Evolutionary conservation across 2,888 invertebrate genomes (phyloP).

Genomic region (Drosophila birchii): DNA sequence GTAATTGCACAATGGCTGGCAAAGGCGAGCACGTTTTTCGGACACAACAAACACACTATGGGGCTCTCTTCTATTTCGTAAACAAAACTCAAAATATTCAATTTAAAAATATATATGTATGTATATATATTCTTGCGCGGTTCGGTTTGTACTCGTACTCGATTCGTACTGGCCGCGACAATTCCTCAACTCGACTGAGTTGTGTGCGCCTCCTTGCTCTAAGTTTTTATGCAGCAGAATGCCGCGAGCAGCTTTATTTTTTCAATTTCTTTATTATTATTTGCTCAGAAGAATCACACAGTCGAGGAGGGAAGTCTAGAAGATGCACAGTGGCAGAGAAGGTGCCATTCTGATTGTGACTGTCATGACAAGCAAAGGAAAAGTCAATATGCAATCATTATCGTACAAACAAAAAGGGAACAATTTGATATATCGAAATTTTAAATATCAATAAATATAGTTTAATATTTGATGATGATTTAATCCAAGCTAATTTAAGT

Average conservation of each 20-base stretch:
- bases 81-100: constrained; percentile 43
- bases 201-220: constrained; percentile 76
- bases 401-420: neutral
- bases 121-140: constrained; percentile 24
- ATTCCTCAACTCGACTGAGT: constrained; percentile 81
- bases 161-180: constrained; percentile 76
- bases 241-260: constrained; percentile 60
- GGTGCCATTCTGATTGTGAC: neutral
- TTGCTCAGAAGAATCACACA: constrained; percentile 51
- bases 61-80: constrained; percentile 29
- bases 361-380: too few species aligned
- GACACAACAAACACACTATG: constrained; percentile 37
- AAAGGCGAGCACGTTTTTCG: constrained; percentile 35
- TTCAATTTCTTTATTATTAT: constrained; percentile 76
- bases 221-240: constrained; percentile 79
- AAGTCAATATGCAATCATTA: neutral
- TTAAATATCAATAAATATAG: neutral
- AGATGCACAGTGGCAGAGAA: neutral
- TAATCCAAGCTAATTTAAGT: too few species aligned
- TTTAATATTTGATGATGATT: too few species aligned
- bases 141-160: constrained; percentile 46
- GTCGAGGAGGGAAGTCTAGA: constrained; percentile 26
- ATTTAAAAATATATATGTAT: constrained; percentile 30
- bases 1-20: constrained; percentile 54
- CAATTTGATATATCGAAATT: neutral